These are phyloP conservation scores for Cephus cinctus DNA, from an alignment of 1,140 invertebrate genomes.

Conservation along the genomic window DNA sequence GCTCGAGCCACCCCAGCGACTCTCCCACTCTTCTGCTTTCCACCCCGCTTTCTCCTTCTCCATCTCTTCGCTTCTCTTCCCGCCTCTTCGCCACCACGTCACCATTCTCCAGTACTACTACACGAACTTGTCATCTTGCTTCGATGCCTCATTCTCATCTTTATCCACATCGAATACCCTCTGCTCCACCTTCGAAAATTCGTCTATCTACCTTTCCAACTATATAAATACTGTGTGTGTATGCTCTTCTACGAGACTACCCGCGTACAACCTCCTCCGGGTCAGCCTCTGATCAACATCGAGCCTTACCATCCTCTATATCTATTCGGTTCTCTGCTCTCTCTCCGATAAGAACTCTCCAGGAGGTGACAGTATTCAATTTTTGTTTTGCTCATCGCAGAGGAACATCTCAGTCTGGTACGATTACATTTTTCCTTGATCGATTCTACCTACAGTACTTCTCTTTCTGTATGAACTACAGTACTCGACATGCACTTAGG, in stretches of 20 bases:
- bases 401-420: too few relatives aligned
- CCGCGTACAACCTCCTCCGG: too few relatives aligned
- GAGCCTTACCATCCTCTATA: slow-evolving; percentile 29
- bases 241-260: too few relatives aligned
- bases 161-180: slow-evolving; percentile 1
- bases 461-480: too few relatives aligned
- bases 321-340: slow-evolving; percentile 21
- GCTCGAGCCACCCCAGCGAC: slow-evolving; percentile 48
- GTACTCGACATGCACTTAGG: too few relatives aligned
- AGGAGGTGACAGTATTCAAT: too few relatives aligned
- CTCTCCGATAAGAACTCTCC: too few relatives aligned
- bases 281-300: slow-evolving; percentile 34
- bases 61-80: not conserved
- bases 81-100: slow-evolving; percentile 9
- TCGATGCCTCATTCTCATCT: slow-evolving; percentile 5
- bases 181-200: slow-evolving; percentile 12
- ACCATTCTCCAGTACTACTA: slow-evolving; percentile 11
- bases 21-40: slow-evolving; percentile 20
- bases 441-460: too few relatives aligned
- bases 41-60: slow-evolving; percentile 2
- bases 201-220: too few relatives aligned
- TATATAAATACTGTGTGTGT: too few relatives aligned
- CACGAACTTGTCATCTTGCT: slow-evolving; percentile 10
- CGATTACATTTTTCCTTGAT: too few relatives aligned
- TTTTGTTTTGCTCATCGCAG: too few relatives aligned